Evolutionary conservation across 37 sponge, comb jelly and placozoan species (phyloP).

Genomic region (Agelas oroides): DNA sequence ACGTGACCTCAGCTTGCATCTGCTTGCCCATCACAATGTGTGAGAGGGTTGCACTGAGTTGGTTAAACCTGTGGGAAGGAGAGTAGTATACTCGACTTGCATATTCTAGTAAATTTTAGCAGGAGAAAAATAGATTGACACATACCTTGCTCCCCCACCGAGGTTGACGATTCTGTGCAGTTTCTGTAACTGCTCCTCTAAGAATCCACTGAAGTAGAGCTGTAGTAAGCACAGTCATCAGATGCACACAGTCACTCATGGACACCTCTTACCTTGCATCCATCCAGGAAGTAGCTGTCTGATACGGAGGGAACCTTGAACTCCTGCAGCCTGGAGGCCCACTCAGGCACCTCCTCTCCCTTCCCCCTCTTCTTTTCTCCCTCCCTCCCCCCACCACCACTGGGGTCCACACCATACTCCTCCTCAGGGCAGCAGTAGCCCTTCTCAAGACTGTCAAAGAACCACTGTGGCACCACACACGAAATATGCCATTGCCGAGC

Average conservation of each 20-base stretch:
- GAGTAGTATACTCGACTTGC: background rate
- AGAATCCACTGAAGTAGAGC: slow-evolving; percentile 74
- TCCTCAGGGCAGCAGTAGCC: slow-evolving; percentile 76
- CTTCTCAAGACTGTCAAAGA: slow-evolving; percentile 65
- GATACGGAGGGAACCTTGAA: slow-evolving; percentile 24
- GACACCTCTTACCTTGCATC: slow-evolving; percentile 55
- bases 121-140: background rate
- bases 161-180: slow-evolving; percentile 46
- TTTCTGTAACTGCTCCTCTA: slow-evolving; percentile 49
- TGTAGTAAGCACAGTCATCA: background rate
- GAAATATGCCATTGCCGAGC: slow-evolving; percentile 76
- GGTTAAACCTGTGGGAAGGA: slow-evolving; percentile 26
- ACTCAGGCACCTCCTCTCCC: slow-evolving; percentile 17
- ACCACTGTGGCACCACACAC: slow-evolving; percentile 76
- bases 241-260: slow-evolving; percentile 8
- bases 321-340: slow-evolving; percentile 38
- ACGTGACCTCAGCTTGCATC: slow-evolving; percentile 15
- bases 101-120: background rate
- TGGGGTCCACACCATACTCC: slow-evolving; percentile 47
- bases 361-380: background rate
- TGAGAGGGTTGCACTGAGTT: slow-evolving; percentile 48
- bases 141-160: slow-evolving; percentile 65
- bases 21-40: slow-evolving; percentile 67
- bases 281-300: slow-evolving; percentile 42
- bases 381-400: background rate